A percentile compares a stretch with the other conserved stretches of the same genome.
phyloP scores from a whole-genome alignment of 2,113 vertebrate species.

The Anas platyrhynchos region DNA sequence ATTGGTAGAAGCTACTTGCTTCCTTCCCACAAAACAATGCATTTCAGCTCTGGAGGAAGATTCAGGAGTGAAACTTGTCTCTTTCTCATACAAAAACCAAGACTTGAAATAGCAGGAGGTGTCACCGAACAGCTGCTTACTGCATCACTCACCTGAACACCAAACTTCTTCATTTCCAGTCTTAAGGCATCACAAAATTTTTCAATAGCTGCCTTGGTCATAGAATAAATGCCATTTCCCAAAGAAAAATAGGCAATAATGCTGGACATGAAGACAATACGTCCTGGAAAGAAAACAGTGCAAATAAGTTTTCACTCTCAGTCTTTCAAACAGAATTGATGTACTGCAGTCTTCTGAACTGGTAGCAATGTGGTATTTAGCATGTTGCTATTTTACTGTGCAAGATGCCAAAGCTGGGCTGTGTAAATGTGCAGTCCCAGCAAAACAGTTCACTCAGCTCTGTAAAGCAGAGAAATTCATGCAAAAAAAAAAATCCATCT shows the following conservation, averaged over 20 bases:
- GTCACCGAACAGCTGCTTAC: background rate
- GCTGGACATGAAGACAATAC: conserved; percentile 83
- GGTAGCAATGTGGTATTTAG: background rate
- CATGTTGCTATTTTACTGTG: background rate
- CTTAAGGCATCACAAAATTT: conserved; percentile 82
- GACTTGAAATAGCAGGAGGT: background rate
- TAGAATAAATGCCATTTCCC: conserved; percentile 81
- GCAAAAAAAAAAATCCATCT: background rate
- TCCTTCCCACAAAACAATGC: background rate
- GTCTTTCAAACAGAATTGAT: background rate
- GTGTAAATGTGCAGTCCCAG: background rate
- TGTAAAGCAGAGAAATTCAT: background rate
- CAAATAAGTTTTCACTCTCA: background rate
- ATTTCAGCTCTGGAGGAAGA: background rate
- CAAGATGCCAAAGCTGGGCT: background rate
- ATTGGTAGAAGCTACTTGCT: background rate
- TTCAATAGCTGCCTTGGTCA: conserved; percentile 85
- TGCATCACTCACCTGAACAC: conserved; percentile 73
- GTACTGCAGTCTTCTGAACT: background rate
- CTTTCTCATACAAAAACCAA: background rate
- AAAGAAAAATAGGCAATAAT: conserved; percentile 77
- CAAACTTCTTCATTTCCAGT: conserved; percentile 83
- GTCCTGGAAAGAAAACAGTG: conserved; percentile 67
- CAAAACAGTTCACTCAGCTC: background rate
- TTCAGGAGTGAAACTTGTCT: background rate